Conservation (phyloP, 2,113 vertebrate genomes). For the Strix aluco region DNA sequence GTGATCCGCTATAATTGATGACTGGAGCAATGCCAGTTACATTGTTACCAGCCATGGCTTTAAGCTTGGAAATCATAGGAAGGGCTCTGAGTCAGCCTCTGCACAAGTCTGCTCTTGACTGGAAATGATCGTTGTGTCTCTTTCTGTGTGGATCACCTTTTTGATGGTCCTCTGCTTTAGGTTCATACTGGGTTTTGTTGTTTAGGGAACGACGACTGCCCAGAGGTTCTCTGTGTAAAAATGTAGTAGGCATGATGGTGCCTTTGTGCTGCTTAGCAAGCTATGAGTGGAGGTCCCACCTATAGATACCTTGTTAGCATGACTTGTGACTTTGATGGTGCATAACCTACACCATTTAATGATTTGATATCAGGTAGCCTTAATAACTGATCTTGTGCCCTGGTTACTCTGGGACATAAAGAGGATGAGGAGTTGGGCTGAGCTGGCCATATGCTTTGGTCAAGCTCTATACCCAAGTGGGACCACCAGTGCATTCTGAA, state of each 20-base stretch:
- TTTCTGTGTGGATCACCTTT: background rate
- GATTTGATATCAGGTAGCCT: background rate
- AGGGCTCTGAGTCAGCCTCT: background rate
- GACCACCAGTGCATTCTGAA: background rate
- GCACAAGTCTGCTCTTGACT: background rate
- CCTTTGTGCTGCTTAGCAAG: background rate
- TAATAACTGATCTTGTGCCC: background rate
- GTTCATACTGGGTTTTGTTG: background rate
- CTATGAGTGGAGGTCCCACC: background rate
- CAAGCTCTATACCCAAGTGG: background rate
- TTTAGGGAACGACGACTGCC: background rate
- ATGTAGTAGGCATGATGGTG: background rate
- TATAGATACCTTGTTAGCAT: background rate
- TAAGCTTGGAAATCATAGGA: background rate
- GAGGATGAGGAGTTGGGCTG: background rate
- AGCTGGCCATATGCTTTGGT: background rate
- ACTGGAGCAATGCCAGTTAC: background rate
- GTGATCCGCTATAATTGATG: background rate
- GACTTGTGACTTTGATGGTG: background rate
- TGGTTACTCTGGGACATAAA: background rate
- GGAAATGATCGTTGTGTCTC: background rate
- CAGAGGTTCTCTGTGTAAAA: background rate
- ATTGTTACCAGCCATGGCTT: background rate
- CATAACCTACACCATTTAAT: background rate
- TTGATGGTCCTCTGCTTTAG: background rate